Evolutionary conservation across 2,113 vertebrate genomes (phyloP).

Genomic region (Capra hircus): DNA sequence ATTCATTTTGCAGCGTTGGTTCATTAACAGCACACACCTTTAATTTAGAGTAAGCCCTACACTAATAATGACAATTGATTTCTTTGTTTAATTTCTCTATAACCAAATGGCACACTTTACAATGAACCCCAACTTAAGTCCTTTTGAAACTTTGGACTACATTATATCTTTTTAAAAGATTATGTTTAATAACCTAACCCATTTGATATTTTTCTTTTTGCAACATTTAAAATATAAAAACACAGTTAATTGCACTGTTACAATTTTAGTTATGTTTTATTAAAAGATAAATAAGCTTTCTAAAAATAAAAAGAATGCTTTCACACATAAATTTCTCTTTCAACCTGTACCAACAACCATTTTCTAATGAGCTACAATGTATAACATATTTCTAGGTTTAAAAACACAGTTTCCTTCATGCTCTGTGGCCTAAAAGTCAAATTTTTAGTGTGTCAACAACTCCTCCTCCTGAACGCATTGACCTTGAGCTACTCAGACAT

Average conservation of each 20-base stretch:
- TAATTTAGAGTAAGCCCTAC: constrained; percentile 17
- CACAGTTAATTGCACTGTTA: neutral
- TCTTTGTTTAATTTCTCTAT: constrained; percentile 51
- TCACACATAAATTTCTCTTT: neutral
- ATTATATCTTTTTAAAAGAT: neutral
- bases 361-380: neutral
- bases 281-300: constrained; percentile 3
- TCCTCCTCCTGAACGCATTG: neutral
- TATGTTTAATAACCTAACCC: neutral
- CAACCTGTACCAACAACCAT: neutral
- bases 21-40: constrained; percentile 25
- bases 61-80: constrained; percentile 43
- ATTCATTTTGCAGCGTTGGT: neutral
- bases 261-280: neutral
- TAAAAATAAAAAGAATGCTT: neutral
- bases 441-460: neutral
- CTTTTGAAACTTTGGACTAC: neutral
- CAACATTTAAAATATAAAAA: neutral
- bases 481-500: neutral
- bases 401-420: neutral
- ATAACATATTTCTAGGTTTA: neutral
- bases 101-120: neutral
- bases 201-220: neutral
- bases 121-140: neutral
- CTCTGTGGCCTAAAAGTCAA: neutral